Conservation (phyloP, 2,888 invertebrate species). For the Ennomos quercinarius region DNA sequence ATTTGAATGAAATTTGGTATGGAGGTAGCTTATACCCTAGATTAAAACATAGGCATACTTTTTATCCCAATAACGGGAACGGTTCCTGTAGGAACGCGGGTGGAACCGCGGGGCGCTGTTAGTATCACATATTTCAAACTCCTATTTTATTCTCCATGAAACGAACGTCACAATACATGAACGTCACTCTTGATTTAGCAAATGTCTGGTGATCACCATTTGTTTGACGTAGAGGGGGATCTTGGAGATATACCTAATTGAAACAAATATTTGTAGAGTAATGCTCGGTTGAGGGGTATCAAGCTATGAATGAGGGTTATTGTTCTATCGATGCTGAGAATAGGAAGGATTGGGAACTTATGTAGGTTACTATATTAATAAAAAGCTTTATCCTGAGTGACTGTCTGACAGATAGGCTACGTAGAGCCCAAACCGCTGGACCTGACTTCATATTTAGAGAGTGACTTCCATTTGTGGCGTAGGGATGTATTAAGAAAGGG, state of each 20-base stretch:
- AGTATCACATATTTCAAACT: not conserved
- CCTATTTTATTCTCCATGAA: conserved; percentile 12
- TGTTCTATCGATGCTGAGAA: conserved; percentile 35
- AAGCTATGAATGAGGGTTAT: conserved; percentile 28
- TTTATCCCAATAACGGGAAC: no score
- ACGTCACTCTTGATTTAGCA: conserved; percentile 65
- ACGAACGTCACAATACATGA: conserved; percentile 46
- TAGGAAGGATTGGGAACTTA: not conserved
- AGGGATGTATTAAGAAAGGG: no score
- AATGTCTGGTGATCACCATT: conserved; percentile 74
- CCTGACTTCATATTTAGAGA: no score
- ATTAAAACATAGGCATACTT: no score
- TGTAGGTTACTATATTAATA: not conserved
- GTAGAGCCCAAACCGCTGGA: no score
- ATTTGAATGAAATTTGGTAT: no score
- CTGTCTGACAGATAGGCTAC: no score
- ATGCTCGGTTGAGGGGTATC: conserved; percentile 49
- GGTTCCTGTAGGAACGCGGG: no score
- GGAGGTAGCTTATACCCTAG: no score
- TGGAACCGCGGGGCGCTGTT: no score
- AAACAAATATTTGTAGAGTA: conserved; percentile 80
- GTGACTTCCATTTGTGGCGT: no score
- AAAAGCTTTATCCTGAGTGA: not conserved
- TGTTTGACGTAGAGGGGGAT: conserved; percentile 63
- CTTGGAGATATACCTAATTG: conserved; percentile 72